phyloP scores from a whole-genome alignment of 2,113 vertebrate genomes.

The Cynocephalus volans region DNA sequence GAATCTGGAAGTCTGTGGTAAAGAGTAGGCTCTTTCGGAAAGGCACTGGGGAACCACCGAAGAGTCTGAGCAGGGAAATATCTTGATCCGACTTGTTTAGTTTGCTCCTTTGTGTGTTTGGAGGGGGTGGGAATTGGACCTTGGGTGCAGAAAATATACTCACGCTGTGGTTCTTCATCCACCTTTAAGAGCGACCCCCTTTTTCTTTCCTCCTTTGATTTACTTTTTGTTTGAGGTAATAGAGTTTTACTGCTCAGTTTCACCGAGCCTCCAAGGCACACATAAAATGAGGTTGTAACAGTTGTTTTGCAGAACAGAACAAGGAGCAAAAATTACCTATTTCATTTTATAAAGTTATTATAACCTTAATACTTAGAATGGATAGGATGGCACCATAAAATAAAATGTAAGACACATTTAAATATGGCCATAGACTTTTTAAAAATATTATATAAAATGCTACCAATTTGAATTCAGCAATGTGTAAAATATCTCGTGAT shows the following conservation, averaged over 20 bases:
- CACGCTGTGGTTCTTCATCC: background rate
- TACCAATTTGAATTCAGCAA: background rate
- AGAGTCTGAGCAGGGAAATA: background rate
- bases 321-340: background rate
- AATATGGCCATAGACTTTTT: background rate
- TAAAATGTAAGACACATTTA: conserved; percentile 36
- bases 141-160: background rate
- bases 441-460: conserved; percentile 1
- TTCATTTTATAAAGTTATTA: conserved; percentile 36
- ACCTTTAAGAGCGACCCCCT: background rate
- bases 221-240: conserved; percentile 51
- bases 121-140: background rate
- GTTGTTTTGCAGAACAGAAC: conserved; percentile 4
- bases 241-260: conserved; percentile 46
- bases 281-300: background rate
- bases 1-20: background rate
- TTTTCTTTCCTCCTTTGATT: background rate
- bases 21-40: background rate
- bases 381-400: background rate
- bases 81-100: background rate
- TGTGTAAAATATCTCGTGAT: background rate
- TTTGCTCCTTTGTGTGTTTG: background rate
- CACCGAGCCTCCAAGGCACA: background rate
- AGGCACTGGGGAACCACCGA: background rate
- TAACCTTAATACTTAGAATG: conserved; percentile 48